These are phyloP conservation scores for Suillia variegata DNA, from an alignment of 2,888 invertebrate species.

Conservation along the genomic window DNA sequence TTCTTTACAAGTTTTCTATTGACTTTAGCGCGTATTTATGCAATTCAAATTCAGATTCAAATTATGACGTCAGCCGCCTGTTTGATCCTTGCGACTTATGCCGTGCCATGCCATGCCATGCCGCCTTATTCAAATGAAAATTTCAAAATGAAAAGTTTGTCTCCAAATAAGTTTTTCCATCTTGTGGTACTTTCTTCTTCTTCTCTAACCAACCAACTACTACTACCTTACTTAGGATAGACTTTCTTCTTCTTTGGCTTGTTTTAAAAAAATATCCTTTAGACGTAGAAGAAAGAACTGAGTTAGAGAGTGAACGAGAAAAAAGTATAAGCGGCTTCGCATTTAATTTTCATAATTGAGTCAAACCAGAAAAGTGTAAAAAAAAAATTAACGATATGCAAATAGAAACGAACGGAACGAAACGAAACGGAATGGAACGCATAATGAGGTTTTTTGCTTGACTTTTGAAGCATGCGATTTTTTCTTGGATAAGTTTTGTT, in stretches of 20 bases:
- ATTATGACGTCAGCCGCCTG: no score
- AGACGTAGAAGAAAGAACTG: not conserved
- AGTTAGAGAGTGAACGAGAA: not conserved
- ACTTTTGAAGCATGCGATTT: not conserved
- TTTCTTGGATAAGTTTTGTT: not conserved
- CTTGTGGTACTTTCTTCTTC: not conserved
- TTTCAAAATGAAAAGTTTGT: constrained; percentile 4
- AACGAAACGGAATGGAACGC: not conserved
- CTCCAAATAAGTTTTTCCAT: no score
- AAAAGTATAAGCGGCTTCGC: not conserved
- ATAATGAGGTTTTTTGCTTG: not conserved
- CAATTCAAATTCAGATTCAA: no score
- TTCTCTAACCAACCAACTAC: no score
- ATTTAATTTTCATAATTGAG: constrained; percentile 17
- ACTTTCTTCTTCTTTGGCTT: no score
- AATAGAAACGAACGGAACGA: no score
- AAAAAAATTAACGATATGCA: no score
- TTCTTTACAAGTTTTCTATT: no score
- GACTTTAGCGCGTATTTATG: no score
- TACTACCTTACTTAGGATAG: no score
- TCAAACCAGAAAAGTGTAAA: no score
- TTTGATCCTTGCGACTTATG: not conserved
- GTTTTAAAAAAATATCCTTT: not conserved
- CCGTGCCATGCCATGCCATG: not conserved
- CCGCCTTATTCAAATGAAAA: constrained; percentile 7